These are phyloP conservation scores for Lasiommata megera DNA, from an alignment of 2,888 invertebrate species.

Conservation along the genomic window DNA sequence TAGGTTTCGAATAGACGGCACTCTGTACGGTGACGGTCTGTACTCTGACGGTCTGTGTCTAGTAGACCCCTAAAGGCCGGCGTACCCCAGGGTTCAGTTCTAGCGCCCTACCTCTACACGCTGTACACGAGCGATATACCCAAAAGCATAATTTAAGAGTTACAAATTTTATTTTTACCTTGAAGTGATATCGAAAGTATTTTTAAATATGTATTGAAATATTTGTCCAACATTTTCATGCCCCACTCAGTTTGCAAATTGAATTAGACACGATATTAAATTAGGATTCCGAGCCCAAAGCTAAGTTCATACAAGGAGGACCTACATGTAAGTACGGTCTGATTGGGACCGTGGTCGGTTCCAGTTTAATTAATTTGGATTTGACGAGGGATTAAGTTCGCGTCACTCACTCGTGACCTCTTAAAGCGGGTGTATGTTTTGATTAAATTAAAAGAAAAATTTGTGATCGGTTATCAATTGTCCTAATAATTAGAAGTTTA, in stretches of 20 bases:
- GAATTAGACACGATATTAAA: not conserved
- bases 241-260: not conserved
- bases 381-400: slow-evolving; percentile 49
- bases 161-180: too few relatives aligned
- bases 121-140: too few relatives aligned
- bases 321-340: slow-evolving; percentile 36
- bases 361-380: slow-evolving; percentile 65
- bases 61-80: too few relatives aligned
- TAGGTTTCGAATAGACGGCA: too few relatives aligned
- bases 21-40: too few relatives aligned
- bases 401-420: slow-evolving; percentile 69
- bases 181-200: too few relatives aligned
- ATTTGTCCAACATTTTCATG: not conserved
- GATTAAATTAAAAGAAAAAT: not conserved
- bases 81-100: too few relatives aligned
- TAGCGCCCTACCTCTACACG: too few relatives aligned
- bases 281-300: not conserved
- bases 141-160: too few relatives aligned
- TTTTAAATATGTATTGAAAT: not conserved
- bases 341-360: slow-evolving; percentile 52
- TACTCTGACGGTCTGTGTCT: too few relatives aligned
- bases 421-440: not conserved
- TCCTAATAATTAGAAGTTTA: not conserved
- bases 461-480: not conserved
- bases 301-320: slow-evolving; percentile 5